phyloP scores from a whole-genome alignment of 53 echinoderm and acorn worm genomes.

The Antedon mediterranea region DNA sequence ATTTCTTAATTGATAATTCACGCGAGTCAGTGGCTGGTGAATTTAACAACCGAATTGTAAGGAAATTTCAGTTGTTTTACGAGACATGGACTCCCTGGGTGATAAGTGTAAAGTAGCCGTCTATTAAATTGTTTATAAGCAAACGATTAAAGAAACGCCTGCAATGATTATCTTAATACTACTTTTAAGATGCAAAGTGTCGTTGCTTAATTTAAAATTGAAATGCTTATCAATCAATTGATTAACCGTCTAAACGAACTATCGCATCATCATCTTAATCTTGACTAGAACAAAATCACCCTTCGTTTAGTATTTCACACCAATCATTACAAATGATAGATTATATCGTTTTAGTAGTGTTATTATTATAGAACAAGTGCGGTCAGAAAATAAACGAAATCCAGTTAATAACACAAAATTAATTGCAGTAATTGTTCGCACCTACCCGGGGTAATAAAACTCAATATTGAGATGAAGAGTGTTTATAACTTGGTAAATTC shows the following conservation, averaged over 20 bases:
- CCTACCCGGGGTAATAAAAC: neutral
- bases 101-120: neutral
- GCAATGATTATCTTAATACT: neutral
- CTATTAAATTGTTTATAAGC: slow-evolving; percentile 1
- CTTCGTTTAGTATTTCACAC: neutral
- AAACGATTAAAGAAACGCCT: neutral
- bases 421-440: neutral
- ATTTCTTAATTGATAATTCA: neutral
- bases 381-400: neutral
- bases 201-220: neutral
- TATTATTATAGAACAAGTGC: neutral
- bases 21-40: neutral
- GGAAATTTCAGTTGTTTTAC: neutral
- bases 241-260: neutral
- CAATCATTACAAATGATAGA: too few species aligned
- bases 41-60: neutral
- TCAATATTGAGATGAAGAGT: neutral
- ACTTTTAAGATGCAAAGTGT: neutral
- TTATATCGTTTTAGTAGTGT: too few species aligned
- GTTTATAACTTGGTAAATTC: neutral
- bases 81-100: neutral
- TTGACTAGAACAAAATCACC: neutral
- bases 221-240: neutral
- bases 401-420: neutral
- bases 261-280: neutral